Evolutionary conservation across 2,888 invertebrate genomes (phyloP).

Genomic region (Ophion obscuratus): DNA sequence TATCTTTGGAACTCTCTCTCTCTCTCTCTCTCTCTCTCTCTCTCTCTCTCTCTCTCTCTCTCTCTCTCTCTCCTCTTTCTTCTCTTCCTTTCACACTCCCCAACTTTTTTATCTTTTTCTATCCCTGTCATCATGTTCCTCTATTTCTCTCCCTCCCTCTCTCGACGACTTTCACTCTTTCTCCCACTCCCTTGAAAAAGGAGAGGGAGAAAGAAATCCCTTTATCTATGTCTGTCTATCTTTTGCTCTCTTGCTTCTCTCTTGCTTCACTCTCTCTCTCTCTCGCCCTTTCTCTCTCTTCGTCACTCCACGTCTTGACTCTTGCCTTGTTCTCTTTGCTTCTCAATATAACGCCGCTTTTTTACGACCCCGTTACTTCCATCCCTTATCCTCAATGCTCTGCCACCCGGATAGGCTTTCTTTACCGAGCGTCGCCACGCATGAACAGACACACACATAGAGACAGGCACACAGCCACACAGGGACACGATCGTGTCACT

Average conservation of each 20-base stretch:
- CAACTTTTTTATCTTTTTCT: too few relatives aligned
- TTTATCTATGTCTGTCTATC: neutral
- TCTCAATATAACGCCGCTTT: conserved; percentile 41
- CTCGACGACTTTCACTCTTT: too few relatives aligned
- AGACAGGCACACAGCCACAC: neutral
- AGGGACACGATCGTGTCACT: conserved; percentile 23
- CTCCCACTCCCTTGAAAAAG: too few relatives aligned
- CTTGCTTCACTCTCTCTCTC: too few relatives aligned
- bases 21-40: conserved; percentile 10
- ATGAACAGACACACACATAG: neutral
- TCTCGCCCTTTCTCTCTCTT: neutral
- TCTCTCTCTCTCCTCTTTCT: too few relatives aligned
- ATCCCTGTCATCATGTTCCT: too few relatives aligned
- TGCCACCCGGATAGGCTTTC: conserved; percentile 3
- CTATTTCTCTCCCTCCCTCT: too few relatives aligned
- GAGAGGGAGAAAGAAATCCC: too few relatives aligned
- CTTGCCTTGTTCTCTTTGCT: conserved; percentile 38
- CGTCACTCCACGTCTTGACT: conserved; percentile 22
- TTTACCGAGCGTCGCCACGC: conserved; percentile 9
- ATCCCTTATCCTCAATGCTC: conserved; percentile 8
- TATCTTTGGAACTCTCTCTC: neutral
- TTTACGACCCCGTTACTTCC: conserved; percentile 35
- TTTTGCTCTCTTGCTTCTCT: neutral
- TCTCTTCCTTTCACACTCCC: too few relatives aligned
- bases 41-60: too few relatives aligned